Conservation (phyloP, 2,888 invertebrate species). For the Drosophila kanekoi region DNA sequence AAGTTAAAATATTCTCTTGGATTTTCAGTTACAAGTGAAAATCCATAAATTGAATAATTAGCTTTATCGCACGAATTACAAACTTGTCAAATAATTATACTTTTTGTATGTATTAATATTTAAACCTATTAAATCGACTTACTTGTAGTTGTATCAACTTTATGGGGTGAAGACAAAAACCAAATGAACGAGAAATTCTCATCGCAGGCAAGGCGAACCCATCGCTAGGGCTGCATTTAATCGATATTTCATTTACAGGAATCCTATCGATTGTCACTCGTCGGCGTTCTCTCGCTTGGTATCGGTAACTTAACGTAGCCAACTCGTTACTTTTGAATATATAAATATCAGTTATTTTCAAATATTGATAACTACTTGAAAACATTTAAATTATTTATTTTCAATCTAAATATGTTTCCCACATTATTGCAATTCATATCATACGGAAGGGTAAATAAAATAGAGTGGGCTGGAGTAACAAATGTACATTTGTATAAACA, state of each 20-base stretch:
- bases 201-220: neutral
- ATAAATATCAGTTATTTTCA: neutral
- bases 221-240: neutral
- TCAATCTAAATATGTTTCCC: no score
- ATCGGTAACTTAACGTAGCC: neutral
- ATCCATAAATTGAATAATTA: neutral
- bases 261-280: constrained; percentile 19
- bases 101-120: neutral
- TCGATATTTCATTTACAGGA: neutral
- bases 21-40: neutral
- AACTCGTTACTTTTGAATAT: neutral
- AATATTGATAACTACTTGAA: neutral
- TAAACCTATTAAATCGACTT: constrained; percentile 45
- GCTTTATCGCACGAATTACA: neutral
- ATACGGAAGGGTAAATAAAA: no score
- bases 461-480: no score
- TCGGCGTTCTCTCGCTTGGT: neutral
- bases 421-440: no score
- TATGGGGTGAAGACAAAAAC: constrained; percentile 84
- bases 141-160: constrained; percentile 83
- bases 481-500: no score
- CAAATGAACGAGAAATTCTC: constrained; percentile 82
- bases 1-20: neutral
- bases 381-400: no score
- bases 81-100: neutral